A percentile compares a stretch with the other conserved stretches of the same genome.
Evolutionary conservation across 2,797 vertebrate genomes (phyloP).

Genomic region (Muscicapa striata): DNA sequence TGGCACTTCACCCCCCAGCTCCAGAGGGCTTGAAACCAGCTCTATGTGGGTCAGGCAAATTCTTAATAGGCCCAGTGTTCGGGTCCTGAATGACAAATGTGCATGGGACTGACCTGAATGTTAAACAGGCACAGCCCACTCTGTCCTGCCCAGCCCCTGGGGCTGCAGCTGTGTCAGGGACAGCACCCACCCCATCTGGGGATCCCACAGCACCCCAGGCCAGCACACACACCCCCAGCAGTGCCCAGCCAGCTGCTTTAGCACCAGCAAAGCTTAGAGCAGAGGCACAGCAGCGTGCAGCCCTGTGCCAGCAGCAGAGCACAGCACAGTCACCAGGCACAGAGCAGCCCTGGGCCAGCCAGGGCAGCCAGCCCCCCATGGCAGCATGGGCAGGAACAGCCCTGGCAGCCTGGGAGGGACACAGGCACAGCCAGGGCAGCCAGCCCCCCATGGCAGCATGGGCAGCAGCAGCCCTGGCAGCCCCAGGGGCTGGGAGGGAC

Average conservation of each 20-base stretch:
- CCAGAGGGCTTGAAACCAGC: not conserved
- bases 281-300: rapidly evolving
- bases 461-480: not conserved
- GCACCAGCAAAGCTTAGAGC: rapidly evolving
- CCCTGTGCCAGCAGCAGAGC: rapidly evolving
- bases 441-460: not conserved
- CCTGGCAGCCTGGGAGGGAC: not conserved
- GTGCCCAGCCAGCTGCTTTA: rapidly evolving
- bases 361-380: not conserved
- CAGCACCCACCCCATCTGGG: rapidly evolving
- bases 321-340: rapidly evolving
- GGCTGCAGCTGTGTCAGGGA: rapidly evolving
- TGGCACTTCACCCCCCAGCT: not conserved
- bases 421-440: too few relatives aligned
- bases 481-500: rapidly evolving
- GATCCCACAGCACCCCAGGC: not conserved
- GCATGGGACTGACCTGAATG: constrained; percentile 45
- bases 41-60: constrained; percentile 57
- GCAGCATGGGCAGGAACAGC: not conserved
- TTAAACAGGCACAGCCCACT: constrained; percentile 3
- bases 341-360: not conserved
- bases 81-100: constrained; percentile 3
- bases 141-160: rapidly evolving
- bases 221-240: not conserved
- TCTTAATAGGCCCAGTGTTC: constrained; percentile 19